Evolutionary conservation across 2,113 vertebrate genomes (phyloP).

Genomic region (Platanista minor): DNA sequence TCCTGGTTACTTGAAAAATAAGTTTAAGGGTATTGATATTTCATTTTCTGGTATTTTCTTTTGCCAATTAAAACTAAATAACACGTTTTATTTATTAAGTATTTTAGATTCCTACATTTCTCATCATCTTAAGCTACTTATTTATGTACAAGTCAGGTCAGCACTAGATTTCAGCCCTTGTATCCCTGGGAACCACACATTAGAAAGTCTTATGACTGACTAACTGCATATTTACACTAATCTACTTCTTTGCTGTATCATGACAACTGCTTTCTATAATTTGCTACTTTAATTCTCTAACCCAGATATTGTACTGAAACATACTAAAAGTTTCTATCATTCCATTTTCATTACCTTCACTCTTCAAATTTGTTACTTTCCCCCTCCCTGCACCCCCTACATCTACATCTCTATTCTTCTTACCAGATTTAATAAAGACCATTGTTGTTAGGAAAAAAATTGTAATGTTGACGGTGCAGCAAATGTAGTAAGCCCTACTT

Average conservation of each 20-base stretch:
- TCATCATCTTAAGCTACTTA: neutral
- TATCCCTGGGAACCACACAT: neutral
- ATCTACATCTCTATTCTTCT: neutral
- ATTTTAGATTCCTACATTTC: neutral
- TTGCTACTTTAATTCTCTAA: neutral
- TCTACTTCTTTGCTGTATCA: neutral
- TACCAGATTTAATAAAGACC: neutral
- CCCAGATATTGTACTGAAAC: neutral
- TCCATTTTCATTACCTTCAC: neutral
- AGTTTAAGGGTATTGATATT: neutral
- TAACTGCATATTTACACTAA: neutral
- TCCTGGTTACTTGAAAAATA: neutral
- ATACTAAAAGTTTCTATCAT: neutral
- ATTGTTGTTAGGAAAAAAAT: neutral
- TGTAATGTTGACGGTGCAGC: neutral
- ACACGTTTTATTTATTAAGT: neutral
- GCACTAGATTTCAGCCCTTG: neutral
- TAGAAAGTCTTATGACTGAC: neutral
- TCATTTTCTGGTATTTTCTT: neutral
- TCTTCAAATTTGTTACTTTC: neutral
- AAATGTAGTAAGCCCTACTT: neutral
- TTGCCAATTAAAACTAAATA: neutral
- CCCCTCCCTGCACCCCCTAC: no score
- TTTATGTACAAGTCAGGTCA: neutral
- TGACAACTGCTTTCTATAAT: neutral